phyloP scores from a whole-genome alignment of 2,113 vertebrate species.

The Pelvicachromis taeniatus region DNA sequence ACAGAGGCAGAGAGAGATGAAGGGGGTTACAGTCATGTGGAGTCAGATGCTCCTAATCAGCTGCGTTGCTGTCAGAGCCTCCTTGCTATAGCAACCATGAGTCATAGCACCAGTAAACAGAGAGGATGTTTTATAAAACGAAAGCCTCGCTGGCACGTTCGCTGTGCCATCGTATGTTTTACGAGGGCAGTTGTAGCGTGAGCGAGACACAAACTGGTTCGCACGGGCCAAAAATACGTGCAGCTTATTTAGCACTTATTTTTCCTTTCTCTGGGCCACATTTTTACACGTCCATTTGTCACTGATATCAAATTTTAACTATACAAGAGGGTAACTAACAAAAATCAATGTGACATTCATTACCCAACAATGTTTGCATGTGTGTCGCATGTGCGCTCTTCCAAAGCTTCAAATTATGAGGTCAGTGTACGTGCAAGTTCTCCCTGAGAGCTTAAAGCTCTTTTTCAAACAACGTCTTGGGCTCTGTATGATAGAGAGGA shows the following conservation, averaged over 20 bases:
- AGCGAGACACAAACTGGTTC: not conserved
- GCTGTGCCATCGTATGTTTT: not conserved
- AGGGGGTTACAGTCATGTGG: conserved; percentile 40
- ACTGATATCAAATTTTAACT: not conserved
- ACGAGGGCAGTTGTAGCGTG: not conserved
- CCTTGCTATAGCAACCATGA: conserved; percentile 57
- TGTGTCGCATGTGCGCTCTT: not conserved
- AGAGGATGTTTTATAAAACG: conserved; percentile 12
- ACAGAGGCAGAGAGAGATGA: not conserved
- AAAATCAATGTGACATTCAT: not conserved
- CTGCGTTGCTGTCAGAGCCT: conserved; percentile 46
- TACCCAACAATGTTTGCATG: not conserved
- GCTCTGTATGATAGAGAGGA: not conserved
- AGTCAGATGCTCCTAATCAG: conserved; percentile 62
- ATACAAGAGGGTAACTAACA: not conserved
- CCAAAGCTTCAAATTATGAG: not conserved
- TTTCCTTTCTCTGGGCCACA: not conserved
- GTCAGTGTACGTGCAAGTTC: fast-evolving
- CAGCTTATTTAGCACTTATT: not conserved
- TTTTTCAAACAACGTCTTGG: not conserved
- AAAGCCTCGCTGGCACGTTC: not conserved
- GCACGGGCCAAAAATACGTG: not conserved
- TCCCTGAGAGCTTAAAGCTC: not conserved
- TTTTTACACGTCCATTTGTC: not conserved
- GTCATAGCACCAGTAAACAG: conserved; percentile 51